Percentiles rank a stretch among this genome's conserved stretches.
Evolutionary conservation across 2,888 invertebrate species (phyloP).

Genomic region (Parnassius glacialis): DNA sequence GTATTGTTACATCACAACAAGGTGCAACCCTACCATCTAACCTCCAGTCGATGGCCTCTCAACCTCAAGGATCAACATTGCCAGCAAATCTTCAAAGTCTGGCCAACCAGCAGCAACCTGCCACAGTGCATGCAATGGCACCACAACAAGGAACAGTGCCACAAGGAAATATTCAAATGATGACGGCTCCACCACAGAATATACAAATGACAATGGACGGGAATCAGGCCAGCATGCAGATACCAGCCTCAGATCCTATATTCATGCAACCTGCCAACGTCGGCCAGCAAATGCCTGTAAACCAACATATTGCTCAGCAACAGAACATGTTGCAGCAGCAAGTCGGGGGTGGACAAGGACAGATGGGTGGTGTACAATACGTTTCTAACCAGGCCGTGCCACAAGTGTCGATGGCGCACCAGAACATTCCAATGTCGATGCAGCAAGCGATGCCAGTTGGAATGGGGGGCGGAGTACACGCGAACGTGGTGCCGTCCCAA

Average conservation of each 20-base stretch:
- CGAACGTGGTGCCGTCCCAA: constrained; percentile 75
- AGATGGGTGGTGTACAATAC: constrained; percentile 55
- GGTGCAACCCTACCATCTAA: constrained; percentile 72
- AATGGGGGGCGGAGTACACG: constrained; percentile 70
- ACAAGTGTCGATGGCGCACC: constrained; percentile 70
- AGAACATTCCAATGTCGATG: constrained; percentile 78
- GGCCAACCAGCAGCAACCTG: constrained; percentile 72
- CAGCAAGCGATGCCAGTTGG: constrained; percentile 72
- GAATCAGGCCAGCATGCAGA: constrained; percentile 79
- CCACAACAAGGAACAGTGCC: constrained; percentile 80
- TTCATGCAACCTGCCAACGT: constrained; percentile 73
- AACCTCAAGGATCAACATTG: constrained; percentile 82
- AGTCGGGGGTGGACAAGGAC: constrained; percentile 69
- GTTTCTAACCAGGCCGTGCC: constrained; percentile 65
- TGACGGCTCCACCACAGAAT: constrained; percentile 76
- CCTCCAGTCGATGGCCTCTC: constrained; percentile 69
- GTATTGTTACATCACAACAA: constrained; percentile 75
- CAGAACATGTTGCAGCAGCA: constrained; percentile 72
- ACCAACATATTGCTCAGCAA: constrained; percentile 68
- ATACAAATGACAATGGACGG: constrained; percentile 79
- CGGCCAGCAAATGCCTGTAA: constrained; percentile 67
- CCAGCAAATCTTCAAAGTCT: constrained; percentile 80
- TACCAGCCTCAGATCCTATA: constrained; percentile 77
- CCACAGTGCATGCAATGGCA: constrained; percentile 65
- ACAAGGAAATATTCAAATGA: constrained; percentile 81